Percentiles rank a stretch among this genome's conserved stretches.
Evolutionary conservation across 2,888 invertebrate species (phyloP).

Genomic region (Helleia helle): DNA sequence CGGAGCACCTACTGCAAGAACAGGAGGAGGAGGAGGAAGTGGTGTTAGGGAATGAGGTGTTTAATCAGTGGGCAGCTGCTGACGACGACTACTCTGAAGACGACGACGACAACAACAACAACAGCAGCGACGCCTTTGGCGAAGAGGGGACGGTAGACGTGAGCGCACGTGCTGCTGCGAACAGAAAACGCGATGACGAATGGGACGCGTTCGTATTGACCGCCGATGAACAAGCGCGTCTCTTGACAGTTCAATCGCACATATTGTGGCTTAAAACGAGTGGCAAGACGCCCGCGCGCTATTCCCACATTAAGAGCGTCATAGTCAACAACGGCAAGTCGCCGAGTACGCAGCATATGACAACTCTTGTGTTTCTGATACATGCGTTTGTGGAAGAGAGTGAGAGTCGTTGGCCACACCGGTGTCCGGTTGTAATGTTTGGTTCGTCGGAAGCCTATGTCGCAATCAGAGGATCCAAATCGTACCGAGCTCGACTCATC

Average conservation of each 20-base stretch:
- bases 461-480: background rate
- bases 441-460: background rate
- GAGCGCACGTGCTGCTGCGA: too few relatives aligned
- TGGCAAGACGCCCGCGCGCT: constrained; percentile 6
- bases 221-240: constrained; percentile 6
- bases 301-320: constrained; percentile 5
- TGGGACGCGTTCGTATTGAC: constrained; percentile 6
- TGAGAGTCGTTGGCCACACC: constrained; percentile 5
- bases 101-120: too few relatives aligned
- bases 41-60: too few relatives aligned
- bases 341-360: constrained; percentile 1
- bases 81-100: too few relatives aligned
- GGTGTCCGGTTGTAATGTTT: constrained; percentile 5
- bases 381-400: constrained; percentile 5
- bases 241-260: constrained; percentile 8
- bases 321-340: too few relatives aligned
- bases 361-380: constrained; percentile 6
- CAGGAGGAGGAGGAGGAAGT: background rate
- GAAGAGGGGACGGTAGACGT: too few relatives aligned
- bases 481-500: constrained; percentile 4
- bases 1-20: background rate
- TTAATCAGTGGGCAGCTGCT: too few relatives aligned
- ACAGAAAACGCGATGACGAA: too few relatives aligned
- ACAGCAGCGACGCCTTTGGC: too few relatives aligned
- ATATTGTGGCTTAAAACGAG: constrained; percentile 9